phyloP scores from a whole-genome alignment of 2,797 vertebrate species.

The Novumbra hubbsi region DNA sequence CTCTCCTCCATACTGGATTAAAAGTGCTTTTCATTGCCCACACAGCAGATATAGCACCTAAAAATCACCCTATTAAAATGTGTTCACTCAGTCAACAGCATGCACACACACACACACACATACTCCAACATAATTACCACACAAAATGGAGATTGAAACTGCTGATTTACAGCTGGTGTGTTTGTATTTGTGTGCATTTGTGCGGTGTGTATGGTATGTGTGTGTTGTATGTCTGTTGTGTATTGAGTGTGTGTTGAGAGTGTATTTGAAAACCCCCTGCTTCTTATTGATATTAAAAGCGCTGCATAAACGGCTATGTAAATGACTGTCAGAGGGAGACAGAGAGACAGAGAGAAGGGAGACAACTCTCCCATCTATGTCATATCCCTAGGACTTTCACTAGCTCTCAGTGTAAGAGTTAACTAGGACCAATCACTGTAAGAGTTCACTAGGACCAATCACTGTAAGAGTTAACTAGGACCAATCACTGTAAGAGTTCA shows the following conservation, averaged over 20 bases:
- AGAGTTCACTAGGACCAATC: too few relatives aligned
- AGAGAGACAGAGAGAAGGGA: constrained; percentile 13
- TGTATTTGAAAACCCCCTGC: constrained; percentile 49
- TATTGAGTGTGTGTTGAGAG: background rate
- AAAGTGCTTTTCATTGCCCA: constrained; percentile 82
- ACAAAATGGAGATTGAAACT: constrained; percentile 73
- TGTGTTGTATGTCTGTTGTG: background rate
- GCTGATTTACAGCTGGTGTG: constrained; percentile 68
- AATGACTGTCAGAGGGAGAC: constrained; percentile 70
- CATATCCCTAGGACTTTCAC: too few relatives aligned
- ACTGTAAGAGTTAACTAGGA: too few relatives aligned
- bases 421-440: too few relatives aligned
- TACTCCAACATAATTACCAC: constrained; percentile 75
- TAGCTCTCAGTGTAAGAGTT: too few relatives aligned
- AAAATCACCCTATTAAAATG: constrained; percentile 83
- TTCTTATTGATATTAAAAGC: constrained; percentile 78
- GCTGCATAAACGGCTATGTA: constrained; percentile 75
- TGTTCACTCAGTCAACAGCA: constrained; percentile 78
- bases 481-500: too few relatives aligned
- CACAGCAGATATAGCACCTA: constrained; percentile 80
- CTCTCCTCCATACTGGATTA: constrained; percentile 75
- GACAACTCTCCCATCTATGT: constrained; percentile 71
- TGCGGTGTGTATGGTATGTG: background rate
- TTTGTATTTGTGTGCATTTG: background rate
- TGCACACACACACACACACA: constrained; percentile 59